Base-by-base conservation (phyloP, 2,888 invertebrate genomes). In the Belgica antarctica region DNA sequence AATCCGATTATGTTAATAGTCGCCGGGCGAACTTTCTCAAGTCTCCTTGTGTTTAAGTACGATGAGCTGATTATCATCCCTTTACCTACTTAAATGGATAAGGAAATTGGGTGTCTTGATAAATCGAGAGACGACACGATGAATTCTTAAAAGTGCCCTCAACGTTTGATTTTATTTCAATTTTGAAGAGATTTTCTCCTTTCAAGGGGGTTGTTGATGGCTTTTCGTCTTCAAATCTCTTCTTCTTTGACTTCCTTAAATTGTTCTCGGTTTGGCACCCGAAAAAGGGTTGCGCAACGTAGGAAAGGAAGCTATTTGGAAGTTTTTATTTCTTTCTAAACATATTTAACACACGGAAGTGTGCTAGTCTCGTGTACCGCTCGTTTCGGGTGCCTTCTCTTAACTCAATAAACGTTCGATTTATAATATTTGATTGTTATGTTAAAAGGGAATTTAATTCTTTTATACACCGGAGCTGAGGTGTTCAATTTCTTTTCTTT, bases 381-480 rank as follows among this genome's bases (percentile, higher is more conserved):
- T 25, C 25, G 34, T 41, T 24, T 65, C 25, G 65, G 65, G 65
- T 65, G 65, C 46, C n/a, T n/a, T n/a, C n/a, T 63, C 41, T 25
- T 25, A 36, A 24, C 47, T 68, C 34, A 68, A 68, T 68, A 68
- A 68, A 68, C 36, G 47, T 65, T 65, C 65, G 65, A 65, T 65
- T 65, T 65, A 65, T 65, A 41, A 68, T 68, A 31, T 68, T 68
- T 57, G 68, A 68, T 68, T 68, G 68, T 68, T 68, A 68, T 68
- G 68, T 52, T 68, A 68, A 65, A 41, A 65, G 24, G 41, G 63
- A 65, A 59, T 59, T 59, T 12, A 59, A 27, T 24, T 59, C 22
- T 59, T n/a, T 27, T 59, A 27, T 59, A 1, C 25, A 24, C 24
- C n/a, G 52, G 57, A 57, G 19, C 28, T 31, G 46, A 65, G 41